phyloP scores from a whole-genome alignment of 2,113 vertebrate genomes.

The Galbula dea region DNA sequence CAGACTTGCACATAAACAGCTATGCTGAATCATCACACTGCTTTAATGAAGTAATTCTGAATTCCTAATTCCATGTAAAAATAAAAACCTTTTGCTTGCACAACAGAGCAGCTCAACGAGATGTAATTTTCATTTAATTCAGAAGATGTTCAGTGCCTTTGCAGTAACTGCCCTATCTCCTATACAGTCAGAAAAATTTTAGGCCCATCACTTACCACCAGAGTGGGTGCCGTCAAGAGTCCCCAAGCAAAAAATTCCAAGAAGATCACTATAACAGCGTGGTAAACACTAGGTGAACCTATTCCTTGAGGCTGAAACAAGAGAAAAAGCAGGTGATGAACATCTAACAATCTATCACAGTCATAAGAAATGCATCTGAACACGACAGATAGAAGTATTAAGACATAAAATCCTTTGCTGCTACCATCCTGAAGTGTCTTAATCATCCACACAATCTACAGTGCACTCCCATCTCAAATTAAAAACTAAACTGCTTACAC shows the following conservation, averaged over 20 bases:
- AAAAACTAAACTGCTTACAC: neutral
- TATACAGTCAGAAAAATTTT: accelerated
- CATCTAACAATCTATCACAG: neutral
- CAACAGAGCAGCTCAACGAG: neutral
- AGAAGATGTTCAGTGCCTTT: neutral
- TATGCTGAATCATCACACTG: neutral
- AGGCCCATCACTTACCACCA: conserved; percentile 75
- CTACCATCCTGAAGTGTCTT: neutral
- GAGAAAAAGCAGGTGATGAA: neutral
- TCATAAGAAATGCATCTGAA: neutral
- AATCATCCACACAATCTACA: neutral
- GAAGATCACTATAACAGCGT: conserved; percentile 90
- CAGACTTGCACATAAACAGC: neutral
- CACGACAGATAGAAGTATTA: neutral
- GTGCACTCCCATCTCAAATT: neutral
- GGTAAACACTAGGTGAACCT: conserved; percentile 89
- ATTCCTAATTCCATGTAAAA: neutral
- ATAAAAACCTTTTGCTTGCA: neutral
- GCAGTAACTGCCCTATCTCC: neutral
- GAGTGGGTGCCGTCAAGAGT: conserved; percentile 84
- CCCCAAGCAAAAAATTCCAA: conserved; percentile 92
- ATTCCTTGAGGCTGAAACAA: conserved; percentile 84
- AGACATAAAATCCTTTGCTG: neutral
- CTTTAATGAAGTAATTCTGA: neutral
- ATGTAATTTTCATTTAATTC: neutral